Evolutionary conservation across 1,140 invertebrate genomes (phyloP), one percentile per base, ranked within the genome.

Genomic region (Heliconius hewitsoni): DNA sequence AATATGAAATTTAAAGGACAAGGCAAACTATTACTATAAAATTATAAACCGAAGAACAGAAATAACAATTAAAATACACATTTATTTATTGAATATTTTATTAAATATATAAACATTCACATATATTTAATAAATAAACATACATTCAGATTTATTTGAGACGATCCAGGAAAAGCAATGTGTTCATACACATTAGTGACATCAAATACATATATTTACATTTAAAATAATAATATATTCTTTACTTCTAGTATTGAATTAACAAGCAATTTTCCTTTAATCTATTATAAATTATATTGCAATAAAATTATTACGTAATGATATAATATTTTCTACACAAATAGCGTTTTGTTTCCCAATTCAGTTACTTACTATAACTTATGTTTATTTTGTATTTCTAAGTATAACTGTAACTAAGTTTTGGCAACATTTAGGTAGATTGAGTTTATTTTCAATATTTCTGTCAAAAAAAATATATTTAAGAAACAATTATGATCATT

Each of bases 301-400:
- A 30, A 66, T 66, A 66, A 30, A 78, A 77, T 46, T 27, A 60
- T 83, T 81, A 90, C 81, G 88, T 90, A 90, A 90, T 90, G 86
- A 86, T 88, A 87, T 37, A 6, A 37, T 85, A 83, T 81, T 85
- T 83, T 88, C 87, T 84, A 84, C 91, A 90, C 87, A 92, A 66
- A 86, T 91, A 94, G 92, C 92, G 92, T 83, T 89, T 94, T 92
- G 91, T 94, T 94, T 94, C 92, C 92, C 92, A 85, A 89, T 92
- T 84, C 81, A 81, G 80, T 73, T 83, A 79, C 73, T 81, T 85
- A 83, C 74, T 27, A 81, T 77, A 71, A 73, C 42, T 82, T 82
- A 82, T 83, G 83, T 50, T 81, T 81, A 81, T 77, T 55, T 71
- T 72, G 73, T 66, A 76, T 30, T 77, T 46, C 74, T 81, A 79